A percentile compares a stretch with the other conserved stretches of the same genome.
Conservation (phyloP, 1,140 invertebrate species). For the Meloidogyne exigua region DNA sequence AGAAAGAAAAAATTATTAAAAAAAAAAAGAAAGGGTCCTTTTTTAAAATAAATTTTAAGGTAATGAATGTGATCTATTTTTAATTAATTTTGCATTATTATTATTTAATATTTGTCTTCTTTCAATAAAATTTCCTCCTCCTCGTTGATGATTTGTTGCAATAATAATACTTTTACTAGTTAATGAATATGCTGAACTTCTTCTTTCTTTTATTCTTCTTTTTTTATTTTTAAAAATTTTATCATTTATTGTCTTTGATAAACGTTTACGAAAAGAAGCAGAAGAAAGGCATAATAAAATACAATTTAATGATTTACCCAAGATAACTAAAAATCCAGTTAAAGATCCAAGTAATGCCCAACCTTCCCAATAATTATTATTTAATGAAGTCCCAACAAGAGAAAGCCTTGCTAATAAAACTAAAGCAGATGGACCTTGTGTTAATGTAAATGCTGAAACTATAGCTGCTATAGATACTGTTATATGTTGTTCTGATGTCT, state of each 20-base stretch:
- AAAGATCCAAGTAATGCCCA: conserved; percentile 24
- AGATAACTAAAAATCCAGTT: conserved; percentile 37
- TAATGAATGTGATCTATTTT: no score
- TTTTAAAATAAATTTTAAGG: no score
- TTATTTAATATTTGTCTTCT: neutral
- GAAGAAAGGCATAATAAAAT: conserved; percentile 39
- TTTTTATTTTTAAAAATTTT: neutral
- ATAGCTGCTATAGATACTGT: conserved; percentile 48
- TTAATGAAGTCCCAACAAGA: conserved; percentile 23
- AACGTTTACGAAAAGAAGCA: conserved; percentile 33
- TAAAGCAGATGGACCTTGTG: conserved; percentile 34
- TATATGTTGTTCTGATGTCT: conserved; percentile 48
- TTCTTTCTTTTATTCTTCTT: neutral
- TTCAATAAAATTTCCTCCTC: neutral
- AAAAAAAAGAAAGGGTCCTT: no score
- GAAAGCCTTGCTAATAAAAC: conserved; percentile 27
- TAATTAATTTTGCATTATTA: neutral
- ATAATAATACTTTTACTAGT: neutral
- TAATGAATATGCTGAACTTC: neutral
- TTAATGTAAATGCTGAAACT: conserved; percentile 46
- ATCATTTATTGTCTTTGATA: conserved; percentile 15
- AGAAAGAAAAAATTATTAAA: no score
- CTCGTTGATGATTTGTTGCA: neutral
- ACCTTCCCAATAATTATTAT: conserved; percentile 23
- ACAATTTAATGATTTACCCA: conserved; percentile 45